Evolutionary conservation across 1,140 invertebrate genomes (phyloP).

Genomic region (Atta cephalotes): DNA sequence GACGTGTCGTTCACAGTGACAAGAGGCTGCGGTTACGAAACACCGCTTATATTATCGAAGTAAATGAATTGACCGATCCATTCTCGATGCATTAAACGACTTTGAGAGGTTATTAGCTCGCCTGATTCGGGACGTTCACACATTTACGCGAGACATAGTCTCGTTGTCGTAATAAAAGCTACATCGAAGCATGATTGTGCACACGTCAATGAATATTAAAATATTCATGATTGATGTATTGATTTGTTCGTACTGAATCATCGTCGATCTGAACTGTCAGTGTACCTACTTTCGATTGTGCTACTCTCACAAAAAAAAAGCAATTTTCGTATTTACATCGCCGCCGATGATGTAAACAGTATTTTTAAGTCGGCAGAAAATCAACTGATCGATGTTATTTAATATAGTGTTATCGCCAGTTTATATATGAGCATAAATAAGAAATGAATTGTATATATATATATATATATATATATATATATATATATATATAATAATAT

Average conservation of each 20-base stretch:
- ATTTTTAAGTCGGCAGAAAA: not conserved
- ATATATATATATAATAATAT: too few relatives aligned
- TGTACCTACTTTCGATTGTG: not conserved
- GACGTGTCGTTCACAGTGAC: not conserved
- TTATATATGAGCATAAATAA: not conserved
- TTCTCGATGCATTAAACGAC: not conserved
- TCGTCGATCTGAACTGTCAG: not conserved
- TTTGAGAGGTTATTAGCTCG: slow-evolving; percentile 19
- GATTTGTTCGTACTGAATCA: not conserved
- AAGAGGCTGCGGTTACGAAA: not conserved
- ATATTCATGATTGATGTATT: not conserved
- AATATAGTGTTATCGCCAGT: not conserved
- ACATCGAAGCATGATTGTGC: not conserved
- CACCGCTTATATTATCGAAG: not conserved
- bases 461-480: too few relatives aligned
- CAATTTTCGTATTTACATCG: slow-evolving; percentile 1
- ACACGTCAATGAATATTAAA: not conserved
- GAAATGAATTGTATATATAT: not conserved
- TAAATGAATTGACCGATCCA: not conserved
- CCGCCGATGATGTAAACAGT: not conserved
- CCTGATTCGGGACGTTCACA: not conserved
- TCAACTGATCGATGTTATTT: not conserved
- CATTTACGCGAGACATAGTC: not conserved
- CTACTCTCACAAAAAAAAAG: not conserved
- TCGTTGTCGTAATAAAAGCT: not conserved